Base-by-base conservation (phyloP, 2,113 vertebrate species). In the Cyprinodon variegatus region DNA sequence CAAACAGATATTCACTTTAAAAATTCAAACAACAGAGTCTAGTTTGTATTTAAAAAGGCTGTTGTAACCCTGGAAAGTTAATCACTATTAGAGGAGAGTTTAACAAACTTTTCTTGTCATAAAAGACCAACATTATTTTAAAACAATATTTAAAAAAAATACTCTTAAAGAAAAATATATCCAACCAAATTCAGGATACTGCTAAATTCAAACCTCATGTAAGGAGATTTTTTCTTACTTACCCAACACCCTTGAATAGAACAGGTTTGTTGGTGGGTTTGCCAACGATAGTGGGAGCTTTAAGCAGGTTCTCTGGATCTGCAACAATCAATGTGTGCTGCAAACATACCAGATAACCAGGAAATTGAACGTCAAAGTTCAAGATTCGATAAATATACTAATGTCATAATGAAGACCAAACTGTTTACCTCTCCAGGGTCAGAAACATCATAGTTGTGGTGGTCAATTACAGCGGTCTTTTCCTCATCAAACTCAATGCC, bases 401-500 rank as follows among this genome's bases (percentile, higher is more conserved):
- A 67, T 53, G 17, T 13, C 22, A 68, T 17, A 36, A 43, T 29
- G 64, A 65, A 37, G 0, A 61, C 15, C 17, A 65, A 48, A 37
- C n/a, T 10, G 4, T 64, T 90, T 84, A 99, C 98, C 95, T 99
- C 97, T 46, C 98, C 98, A 0, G 95, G 95, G 79, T 99, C 98
- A 0, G 97, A 99, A 65, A 96, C 63, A 4, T 99, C 98, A 0
- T 96, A 99, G 93, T 96, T 97, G 91, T 99, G 98, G 77, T 99
- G 98, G 89, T 99, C 98, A 17, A 99, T 99, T 63, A 99, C 98
- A 0, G 95, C 95, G 0, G 98, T 99, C 86, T 95, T 96, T 65
- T 99, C 98, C 86, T 99, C 98, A n/a, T 99, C 98, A 43, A 99
- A 99, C 90, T 99, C 98, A 0, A 99, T 96, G 2, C 98, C 98